These are phyloP conservation scores for Iphiclides podalirius DNA, from an alignment of 2,888 invertebrate species.

Conservation along the genomic window DNA sequence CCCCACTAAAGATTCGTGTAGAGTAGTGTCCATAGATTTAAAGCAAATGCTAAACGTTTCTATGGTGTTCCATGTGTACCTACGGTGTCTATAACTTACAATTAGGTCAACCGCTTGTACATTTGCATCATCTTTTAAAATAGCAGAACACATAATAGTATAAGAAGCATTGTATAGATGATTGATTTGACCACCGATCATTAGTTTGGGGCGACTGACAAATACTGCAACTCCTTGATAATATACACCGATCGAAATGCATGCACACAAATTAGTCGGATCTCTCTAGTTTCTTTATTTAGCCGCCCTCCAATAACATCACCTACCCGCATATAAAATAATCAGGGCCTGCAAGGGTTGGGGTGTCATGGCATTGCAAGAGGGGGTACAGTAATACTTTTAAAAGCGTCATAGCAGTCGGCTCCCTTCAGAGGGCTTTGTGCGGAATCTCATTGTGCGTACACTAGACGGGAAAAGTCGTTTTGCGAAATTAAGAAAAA, in stretches of 20 bases:
- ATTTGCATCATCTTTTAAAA: too few species aligned
- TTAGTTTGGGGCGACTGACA: too few species aligned
- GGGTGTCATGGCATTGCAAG: constrained; percentile 35
- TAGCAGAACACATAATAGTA: too few species aligned
- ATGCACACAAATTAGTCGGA: not conserved
- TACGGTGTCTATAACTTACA: too few species aligned
- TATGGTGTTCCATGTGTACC: too few species aligned
- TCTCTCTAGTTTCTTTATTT: constrained; percentile 7
- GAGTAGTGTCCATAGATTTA: too few species aligned
- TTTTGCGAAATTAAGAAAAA: constrained; percentile 31
- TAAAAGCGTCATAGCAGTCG: constrained; percentile 65
- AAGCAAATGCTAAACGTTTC: too few species aligned
- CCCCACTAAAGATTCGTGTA: too few species aligned
- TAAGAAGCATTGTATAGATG: too few species aligned
- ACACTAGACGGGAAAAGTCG: constrained; percentile 49
- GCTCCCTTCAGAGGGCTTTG: constrained; percentile 57
- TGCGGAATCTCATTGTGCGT: constrained; percentile 59
- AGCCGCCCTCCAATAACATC: constrained; percentile 17
- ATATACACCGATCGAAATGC: not conserved
- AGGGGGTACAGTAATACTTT: constrained; percentile 63
- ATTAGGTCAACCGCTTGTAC: too few species aligned
- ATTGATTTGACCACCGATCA: too few species aligned
- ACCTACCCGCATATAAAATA: constrained; percentile 29
- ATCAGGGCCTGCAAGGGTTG: constrained; percentile 46
- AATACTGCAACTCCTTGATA: too few species aligned